Evolutionary conservation across 2,113 vertebrate genomes (phyloP).

Genomic region (Gopherus evgoodei): DNA sequence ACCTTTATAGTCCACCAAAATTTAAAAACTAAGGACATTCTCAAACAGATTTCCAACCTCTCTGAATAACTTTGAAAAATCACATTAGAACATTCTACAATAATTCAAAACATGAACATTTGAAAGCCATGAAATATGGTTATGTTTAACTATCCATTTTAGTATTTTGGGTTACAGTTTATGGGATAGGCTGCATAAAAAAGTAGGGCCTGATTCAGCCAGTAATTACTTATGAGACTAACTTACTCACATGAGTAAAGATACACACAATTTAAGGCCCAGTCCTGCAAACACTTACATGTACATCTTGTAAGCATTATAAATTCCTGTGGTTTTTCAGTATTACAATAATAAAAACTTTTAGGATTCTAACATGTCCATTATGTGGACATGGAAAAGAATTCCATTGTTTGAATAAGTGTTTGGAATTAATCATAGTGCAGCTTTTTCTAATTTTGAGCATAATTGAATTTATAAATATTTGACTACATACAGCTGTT

Average conservation of each 20-base stretch:
- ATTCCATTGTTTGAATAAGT: background rate
- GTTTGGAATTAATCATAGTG: constrained; percentile 25
- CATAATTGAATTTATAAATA: constrained; percentile 58
- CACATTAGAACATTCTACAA: background rate
- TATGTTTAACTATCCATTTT: background rate
- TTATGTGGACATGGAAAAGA: constrained; percentile 20
- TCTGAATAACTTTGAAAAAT: background rate
- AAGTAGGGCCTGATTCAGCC: background rate
- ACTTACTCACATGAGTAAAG: background rate
- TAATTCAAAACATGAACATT: background rate
- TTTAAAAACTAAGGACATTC: background rate
- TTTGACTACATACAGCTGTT: background rate
- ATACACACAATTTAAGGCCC: background rate
- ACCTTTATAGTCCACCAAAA: background rate
- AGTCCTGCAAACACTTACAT: background rate
- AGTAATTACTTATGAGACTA: background rate
- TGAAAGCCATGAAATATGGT: background rate
- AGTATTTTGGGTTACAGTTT: background rate
- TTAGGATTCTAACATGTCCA: background rate
- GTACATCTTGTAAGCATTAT: background rate
- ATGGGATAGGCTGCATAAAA: background rate
- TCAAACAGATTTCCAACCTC: rapidly evolving
- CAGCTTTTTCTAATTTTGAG: constrained; percentile 22
- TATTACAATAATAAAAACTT: background rate
- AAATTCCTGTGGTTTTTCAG: background rate